A percentile compares a stretch with the other conserved stretches of the same genome.
Conservation (phyloP, 2,113 vertebrate genomes). For the Oreochromis spilurus region DNA sequence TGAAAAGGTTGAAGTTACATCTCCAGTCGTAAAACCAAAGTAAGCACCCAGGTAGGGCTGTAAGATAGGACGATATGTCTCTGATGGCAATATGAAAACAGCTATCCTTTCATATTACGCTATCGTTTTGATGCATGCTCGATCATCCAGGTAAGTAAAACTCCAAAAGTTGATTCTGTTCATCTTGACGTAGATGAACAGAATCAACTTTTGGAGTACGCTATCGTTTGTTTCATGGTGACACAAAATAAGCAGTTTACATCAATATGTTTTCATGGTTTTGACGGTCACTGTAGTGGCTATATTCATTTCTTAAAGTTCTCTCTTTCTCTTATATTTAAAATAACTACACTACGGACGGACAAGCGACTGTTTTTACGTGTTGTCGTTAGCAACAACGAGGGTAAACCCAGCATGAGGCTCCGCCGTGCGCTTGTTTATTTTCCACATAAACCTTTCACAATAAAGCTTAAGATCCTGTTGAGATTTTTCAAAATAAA, state of each 20-base stretch:
- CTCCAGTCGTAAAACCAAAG: not conserved
- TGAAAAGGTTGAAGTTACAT: not conserved
- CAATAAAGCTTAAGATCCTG: not conserved
- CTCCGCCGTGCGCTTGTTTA: not conserved
- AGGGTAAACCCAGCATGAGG: not conserved
- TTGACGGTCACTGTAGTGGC: not conserved
- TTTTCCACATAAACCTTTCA: not conserved
- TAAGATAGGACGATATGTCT: not conserved
- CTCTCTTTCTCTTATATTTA: not conserved
- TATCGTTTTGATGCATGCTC: not conserved
- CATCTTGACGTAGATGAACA: no score
- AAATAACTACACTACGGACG: accelerated
- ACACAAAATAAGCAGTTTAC: not conserved
- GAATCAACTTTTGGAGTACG: not conserved
- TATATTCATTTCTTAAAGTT: not conserved
- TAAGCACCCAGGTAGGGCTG: not conserved
- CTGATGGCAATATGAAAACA: not conserved
- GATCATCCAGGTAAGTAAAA: no score
- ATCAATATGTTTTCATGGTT: not conserved
- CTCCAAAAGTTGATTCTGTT: no score
- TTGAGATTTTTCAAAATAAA: not conserved
- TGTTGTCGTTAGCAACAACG: not conserved
- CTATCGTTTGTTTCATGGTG: not conserved
- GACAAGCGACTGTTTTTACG: not conserved
- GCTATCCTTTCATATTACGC: not conserved